A percentile compares a stretch with the other conserved stretches of the same genome.
Evolutionary conservation across 2,113 vertebrate genomes (phyloP).

Genomic region (Cyphomyrus plagiostoma): DNA sequence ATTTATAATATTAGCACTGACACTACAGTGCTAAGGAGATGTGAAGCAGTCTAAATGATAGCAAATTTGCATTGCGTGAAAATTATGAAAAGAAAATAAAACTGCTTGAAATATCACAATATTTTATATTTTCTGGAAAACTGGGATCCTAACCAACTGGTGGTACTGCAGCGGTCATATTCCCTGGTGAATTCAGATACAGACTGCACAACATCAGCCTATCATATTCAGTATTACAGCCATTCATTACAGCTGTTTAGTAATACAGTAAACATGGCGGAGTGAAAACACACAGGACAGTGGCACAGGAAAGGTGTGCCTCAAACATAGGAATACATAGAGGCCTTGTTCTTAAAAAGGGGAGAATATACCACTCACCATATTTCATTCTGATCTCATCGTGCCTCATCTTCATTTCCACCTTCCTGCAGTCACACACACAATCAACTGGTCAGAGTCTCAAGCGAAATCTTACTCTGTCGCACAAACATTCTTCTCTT

Average conservation of each 20-base stretch:
- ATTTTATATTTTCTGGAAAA: not conserved
- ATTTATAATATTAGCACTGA: not conserved
- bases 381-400: constrained; percentile 93
- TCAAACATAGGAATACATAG: not conserved
- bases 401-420: constrained; percentile 83
- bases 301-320: not conserved
- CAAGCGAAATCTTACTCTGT: not conserved
- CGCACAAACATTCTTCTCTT: not conserved
- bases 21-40: not conserved
- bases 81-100: not conserved
- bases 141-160: not conserved
- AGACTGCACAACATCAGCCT: not conserved
- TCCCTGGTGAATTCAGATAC: not conserved
- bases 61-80: not conserved
- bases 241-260: not conserved
- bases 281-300: not conserved
- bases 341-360: not conserved
- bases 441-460: not conserved
- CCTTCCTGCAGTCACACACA: constrained; percentile 60
- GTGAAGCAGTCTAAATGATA: not conserved
- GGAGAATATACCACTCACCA: constrained; percentile 55
- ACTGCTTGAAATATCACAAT: not conserved
- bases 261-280: not conserved
- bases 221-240: not conserved
- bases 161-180: not conserved